Conservation (phyloP, 2,113 vertebrate species). For the Paratilapia polleni region DNA sequence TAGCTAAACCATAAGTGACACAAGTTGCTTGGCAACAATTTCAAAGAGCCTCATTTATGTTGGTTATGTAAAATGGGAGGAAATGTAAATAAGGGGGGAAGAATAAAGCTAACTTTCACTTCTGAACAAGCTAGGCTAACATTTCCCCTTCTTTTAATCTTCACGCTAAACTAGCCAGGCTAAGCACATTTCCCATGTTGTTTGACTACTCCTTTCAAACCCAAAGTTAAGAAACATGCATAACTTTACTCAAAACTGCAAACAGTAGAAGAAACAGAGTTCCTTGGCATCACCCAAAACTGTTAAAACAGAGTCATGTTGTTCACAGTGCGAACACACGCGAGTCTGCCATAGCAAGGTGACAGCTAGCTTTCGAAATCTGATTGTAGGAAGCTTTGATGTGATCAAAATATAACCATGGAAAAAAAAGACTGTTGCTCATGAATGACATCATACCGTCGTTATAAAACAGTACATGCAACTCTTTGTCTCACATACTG, state of each 20-base stretch:
- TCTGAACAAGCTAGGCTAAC: not conserved
- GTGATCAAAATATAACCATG: not conserved
- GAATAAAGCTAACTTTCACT: not conserved
- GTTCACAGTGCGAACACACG: not conserved
- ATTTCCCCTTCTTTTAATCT: not conserved
- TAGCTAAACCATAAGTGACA: not conserved
- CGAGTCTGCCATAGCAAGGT: not conserved
- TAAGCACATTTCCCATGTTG: not conserved
- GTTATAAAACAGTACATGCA: conserved; percentile 61
- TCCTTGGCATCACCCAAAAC: conserved; percentile 8
- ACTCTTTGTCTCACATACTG: conserved; percentile 36
- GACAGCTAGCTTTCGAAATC: conserved; percentile 9
- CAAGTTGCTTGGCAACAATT: not conserved
- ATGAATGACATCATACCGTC: conserved; percentile 29
- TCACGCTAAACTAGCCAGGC: conserved; percentile 6
- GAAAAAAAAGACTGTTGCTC: conserved; percentile 19
- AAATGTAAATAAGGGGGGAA: not conserved
- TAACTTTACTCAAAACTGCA: not conserved
- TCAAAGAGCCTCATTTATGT: not conserved
- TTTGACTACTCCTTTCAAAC: not conserved
- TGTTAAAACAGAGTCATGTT: not conserved
- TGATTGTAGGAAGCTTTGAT: conserved; percentile 13
- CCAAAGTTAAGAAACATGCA: conserved; percentile 23
- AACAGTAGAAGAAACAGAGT: not conserved
- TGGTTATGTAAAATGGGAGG: not conserved